Base-by-base conservation (phyloP, 2,113 vertebrate species). In the Psettodes erumei region DNA sequence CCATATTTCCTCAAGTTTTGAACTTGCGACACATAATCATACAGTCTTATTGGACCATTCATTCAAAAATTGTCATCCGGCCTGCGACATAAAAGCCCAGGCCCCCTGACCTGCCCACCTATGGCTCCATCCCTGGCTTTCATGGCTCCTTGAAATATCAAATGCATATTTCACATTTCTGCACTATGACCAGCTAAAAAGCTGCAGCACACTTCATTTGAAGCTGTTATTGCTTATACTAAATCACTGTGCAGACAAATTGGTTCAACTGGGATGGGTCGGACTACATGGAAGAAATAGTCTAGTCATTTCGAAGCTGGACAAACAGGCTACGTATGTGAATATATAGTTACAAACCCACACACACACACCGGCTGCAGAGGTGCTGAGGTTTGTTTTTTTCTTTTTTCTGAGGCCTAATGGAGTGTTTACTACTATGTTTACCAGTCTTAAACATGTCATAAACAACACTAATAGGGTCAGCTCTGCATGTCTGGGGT, bases 381-480 rank as follows among this genome's bases (percentile, higher is more conserved):
- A 77, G 79, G 45, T 86, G 61, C 68, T 43, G 54, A 68, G 55
- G n/a, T 71, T 47, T 50, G n/a, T 70, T 58, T 61, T 67, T 43
- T 53, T 32, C 40, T 53, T 8, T 69, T 23, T 48, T 69, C 65
- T 56, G 19, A 43, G 38, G 68, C 76, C 83, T 89, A 91, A 91
- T 92, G 89, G 85, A 92, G 79, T 89, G 86, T 90, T 91, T 90
- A 91, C 84, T 81, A 55, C 84, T 42, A 65, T 89, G 86, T 91
- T 92, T 92, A 80, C 84, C 62, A 60, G 80, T 84, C 81, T 76
- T 91, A 90, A 90, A 90, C 85, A 89, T 83, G 81, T 79, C 86
- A 88, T 92, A 89, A 91, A 90, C 86, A 90, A 73, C 68, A 19
- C 77, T 88, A 92, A 90, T 90, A 87, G 90, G 91, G 87, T 92